Conservation (phyloP, 2,888 invertebrate genomes). For the Meteorus colon region DNA sequence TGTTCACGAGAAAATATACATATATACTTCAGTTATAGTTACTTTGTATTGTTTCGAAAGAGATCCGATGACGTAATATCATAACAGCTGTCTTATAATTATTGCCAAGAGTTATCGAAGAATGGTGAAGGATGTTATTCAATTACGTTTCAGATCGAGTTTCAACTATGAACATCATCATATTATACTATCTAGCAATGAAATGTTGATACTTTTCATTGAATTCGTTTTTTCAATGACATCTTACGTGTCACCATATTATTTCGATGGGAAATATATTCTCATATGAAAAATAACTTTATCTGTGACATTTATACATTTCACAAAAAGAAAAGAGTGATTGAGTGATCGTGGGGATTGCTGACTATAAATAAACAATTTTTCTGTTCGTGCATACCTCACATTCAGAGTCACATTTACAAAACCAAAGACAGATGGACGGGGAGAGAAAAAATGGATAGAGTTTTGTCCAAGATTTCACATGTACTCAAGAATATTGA, state of each 20-base stretch:
- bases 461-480: not conserved
- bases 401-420: not conserved
- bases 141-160: not conserved
- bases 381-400: not conserved
- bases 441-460: not conserved
- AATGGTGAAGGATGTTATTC: not conserved
- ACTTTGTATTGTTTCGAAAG: not conserved
- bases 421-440: not conserved
- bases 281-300: no score
- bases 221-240: no score
- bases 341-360: not conserved
- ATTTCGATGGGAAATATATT: no score
- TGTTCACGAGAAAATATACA: conserved; percentile 6
- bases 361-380: not conserved
- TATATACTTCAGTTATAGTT: conserved; percentile 18
- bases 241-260: no score
- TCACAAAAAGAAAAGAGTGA: not conserved
- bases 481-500: conserved; percentile 6
- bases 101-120: not conserved
- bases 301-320: no score
- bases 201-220: no score
- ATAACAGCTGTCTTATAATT: not conserved
- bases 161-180: no score
- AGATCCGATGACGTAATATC: not conserved
- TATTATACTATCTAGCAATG: no score